These are phyloP conservation scores for Babylonia areolata DNA, from an alignment of 1,140 invertebrate species.

Conservation along the genomic window DNA sequence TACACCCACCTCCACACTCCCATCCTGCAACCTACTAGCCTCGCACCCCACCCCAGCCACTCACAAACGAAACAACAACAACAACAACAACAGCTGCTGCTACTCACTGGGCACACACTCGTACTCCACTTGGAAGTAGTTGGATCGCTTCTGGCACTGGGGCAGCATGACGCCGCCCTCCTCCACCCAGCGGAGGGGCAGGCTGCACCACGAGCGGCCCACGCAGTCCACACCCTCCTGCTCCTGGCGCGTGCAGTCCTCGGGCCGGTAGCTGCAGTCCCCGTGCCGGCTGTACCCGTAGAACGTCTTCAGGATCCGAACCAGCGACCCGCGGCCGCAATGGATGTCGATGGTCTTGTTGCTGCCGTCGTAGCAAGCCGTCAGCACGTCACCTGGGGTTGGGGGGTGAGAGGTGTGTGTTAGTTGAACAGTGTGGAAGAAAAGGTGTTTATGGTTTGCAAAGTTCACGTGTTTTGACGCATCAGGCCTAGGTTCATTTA, in stretches of 20 bases:
- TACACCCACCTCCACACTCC: neutral
- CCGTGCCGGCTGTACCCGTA: conserved; percentile 64
- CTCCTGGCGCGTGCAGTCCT: conserved; percentile 63
- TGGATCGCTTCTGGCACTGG: conserved; percentile 56
- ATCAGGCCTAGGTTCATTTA: neutral
- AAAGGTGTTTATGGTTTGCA: neutral
- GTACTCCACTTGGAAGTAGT: conserved; percentile 71
- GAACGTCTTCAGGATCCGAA: conserved; percentile 61
- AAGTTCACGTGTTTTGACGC: too few relatives aligned
- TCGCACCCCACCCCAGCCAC: neutral
- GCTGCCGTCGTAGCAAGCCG: conserved; percentile 58
- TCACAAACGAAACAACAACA: neutral
- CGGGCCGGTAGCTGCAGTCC: conserved; percentile 52
- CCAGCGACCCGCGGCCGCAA: conserved; percentile 63
- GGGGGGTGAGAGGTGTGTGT: neutral
- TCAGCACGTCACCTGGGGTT: conserved; percentile 48
- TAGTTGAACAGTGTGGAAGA: neutral
- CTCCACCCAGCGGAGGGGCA: conserved; percentile 60
- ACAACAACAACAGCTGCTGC: neutral
- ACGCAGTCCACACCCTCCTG: conserved; percentile 65
- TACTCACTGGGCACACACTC: conserved; percentile 68
- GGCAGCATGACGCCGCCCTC: conserved; percentile 55
- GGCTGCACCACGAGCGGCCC: conserved; percentile 59
- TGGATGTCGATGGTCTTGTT: conserved; percentile 60
- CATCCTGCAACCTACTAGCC: too few relatives aligned